These are phyloP conservation scores for Lytechinus pictus DNA, from an alignment of 35 echinoderm and acorn worm species.

Conservation along the genomic window DNA sequence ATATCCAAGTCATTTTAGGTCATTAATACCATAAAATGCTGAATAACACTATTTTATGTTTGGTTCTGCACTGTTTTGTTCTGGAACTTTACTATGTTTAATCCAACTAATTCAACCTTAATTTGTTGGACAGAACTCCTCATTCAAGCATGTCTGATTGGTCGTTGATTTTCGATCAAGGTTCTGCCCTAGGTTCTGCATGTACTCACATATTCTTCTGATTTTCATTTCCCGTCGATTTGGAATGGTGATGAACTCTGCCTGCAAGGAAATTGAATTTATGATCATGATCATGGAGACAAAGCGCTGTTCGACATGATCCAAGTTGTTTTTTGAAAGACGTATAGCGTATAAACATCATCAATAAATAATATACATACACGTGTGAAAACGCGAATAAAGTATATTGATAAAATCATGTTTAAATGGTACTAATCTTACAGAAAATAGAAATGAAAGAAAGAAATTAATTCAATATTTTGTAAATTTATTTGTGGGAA, in stretches of 20 bases:
- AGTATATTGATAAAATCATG: too few relatives aligned
- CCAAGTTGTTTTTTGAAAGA: not conserved
- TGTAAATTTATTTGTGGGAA: not conserved
- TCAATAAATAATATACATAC: not conserved
- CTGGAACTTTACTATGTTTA: not conserved
- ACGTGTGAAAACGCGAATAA: too few relatives aligned
- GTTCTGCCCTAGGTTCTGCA: not conserved
- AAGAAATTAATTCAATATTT: too few relatives aligned
- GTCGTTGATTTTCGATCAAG: not conserved
- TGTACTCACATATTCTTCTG: not conserved
- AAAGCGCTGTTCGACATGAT: not conserved
- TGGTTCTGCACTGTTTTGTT: too few relatives aligned
- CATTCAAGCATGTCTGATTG: not conserved
- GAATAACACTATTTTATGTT: too few relatives aligned
- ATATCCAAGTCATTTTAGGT: too few relatives aligned
- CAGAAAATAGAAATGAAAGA: too few relatives aligned
- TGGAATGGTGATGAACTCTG: not conserved
- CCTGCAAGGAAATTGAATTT: not conserved
- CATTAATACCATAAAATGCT: too few relatives aligned
- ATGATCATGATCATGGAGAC: not conserved
- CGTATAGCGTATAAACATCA: not conserved
- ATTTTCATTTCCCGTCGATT: constrained; percentile 1
- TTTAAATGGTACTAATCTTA: too few relatives aligned
- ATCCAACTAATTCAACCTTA: not conserved
- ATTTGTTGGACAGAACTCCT: not conserved